phyloP scores from a whole-genome alignment of 2,888 invertebrate species.

The Drosophila formosana region DNA sequence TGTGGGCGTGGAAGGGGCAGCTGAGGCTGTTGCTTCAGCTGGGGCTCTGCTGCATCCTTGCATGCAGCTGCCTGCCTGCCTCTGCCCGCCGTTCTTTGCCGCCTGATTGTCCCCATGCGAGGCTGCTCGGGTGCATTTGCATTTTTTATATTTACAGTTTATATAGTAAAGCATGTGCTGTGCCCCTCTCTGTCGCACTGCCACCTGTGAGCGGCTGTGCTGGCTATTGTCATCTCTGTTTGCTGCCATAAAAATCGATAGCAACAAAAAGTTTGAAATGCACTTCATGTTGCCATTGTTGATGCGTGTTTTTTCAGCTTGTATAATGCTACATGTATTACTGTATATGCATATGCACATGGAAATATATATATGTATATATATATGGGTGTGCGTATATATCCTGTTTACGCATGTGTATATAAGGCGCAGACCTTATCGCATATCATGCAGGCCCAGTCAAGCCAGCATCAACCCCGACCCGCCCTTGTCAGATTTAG shows the following conservation, averaged over 20 bases:
- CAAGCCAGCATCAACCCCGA: constrained; percentile 3
- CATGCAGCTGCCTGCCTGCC: constrained; percentile 16
- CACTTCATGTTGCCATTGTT: constrained; percentile 65
- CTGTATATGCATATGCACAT: constrained; percentile 14
- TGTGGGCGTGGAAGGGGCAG: constrained; percentile 5
- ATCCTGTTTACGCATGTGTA: constrained; percentile 19
- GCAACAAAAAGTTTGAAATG: constrained; percentile 64
- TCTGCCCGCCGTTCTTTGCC: constrained; percentile 13
- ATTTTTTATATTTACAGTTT: constrained; percentile 73
- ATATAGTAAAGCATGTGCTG: constrained; percentile 36
- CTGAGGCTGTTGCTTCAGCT: constrained; percentile 11
- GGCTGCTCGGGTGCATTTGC: constrained; percentile 59
- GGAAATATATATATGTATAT: constrained; percentile 15
- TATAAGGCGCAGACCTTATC: constrained; percentile 46
- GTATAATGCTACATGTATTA: constrained; percentile 26
- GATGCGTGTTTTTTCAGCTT: constrained; percentile 35
- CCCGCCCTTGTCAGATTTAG: constrained; percentile 6
- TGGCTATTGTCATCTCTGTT: constrained; percentile 24
- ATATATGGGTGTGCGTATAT: constrained; percentile 2
- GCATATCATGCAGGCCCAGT: constrained; percentile 30
- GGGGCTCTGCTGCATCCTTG: constrained; percentile 44
- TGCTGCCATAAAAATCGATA: constrained; percentile 65
- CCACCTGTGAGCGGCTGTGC: constrained; percentile 23
- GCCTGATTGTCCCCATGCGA: constrained; percentile 37
- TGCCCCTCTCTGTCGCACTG: constrained; percentile 4